These are phyloP conservation scores for Cinclus mexicanus DNA, from an alignment of 2,113 vertebrate genomes.

Conservation along the genomic window DNA sequence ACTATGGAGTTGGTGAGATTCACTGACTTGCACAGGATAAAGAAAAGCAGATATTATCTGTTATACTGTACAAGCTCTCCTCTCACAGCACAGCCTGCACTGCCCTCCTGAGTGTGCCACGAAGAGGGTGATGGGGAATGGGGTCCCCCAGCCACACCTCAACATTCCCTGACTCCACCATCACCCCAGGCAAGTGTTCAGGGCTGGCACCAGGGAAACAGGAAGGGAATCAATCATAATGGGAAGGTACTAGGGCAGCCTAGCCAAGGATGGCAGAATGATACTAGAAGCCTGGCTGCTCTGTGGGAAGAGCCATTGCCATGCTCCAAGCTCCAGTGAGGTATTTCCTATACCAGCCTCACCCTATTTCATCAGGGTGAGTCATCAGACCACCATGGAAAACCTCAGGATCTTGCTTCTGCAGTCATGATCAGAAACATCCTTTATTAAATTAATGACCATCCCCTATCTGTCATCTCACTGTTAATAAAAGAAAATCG, in stretches of 20 bases:
- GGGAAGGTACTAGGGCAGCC: background rate
- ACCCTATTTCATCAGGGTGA: background rate
- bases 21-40: background rate
- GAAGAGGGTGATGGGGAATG: rapidly evolving
- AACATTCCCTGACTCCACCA: background rate
- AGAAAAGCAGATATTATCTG: background rate
- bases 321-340: background rate
- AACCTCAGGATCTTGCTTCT: background rate
- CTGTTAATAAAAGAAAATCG: background rate
- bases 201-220: background rate
- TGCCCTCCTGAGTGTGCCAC: background rate
- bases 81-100: background rate
- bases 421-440: constrained; percentile 11
- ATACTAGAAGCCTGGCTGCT: background rate
- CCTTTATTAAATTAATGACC: constrained; percentile 19
- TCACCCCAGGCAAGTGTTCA: background rate
- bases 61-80: background rate
- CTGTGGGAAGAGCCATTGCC: background rate
- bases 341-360: background rate
- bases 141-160: background rate
- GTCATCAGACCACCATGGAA: constrained; percentile 24
- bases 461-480: background rate
- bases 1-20: background rate
- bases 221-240: rapidly evolving
- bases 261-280: background rate